Evolutionary conservation across 2,888 invertebrate species (phyloP).

Genomic region (Palloptera scutellata): DNA sequence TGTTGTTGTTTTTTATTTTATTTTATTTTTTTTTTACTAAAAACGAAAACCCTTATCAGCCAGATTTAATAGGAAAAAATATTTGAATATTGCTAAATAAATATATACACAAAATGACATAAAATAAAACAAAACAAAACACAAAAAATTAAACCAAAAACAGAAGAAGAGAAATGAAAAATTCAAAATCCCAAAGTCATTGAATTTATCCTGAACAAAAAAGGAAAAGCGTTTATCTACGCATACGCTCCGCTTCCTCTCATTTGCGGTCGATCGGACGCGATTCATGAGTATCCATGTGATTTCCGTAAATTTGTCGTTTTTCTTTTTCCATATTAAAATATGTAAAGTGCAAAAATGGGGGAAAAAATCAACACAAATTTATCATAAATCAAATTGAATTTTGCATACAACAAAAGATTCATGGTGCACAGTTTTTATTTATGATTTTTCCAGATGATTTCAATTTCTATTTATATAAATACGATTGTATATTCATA

Average conservation of each 20-base stretch:
- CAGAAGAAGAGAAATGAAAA: too few species aligned
- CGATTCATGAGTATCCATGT: too few species aligned
- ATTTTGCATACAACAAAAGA: constrained; percentile 13
- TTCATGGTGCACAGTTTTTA: neutral
- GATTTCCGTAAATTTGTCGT: too few species aligned
- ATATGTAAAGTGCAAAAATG: neutral
- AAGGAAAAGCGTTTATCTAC: too few species aligned
- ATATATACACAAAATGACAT: neutral
- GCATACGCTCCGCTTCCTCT: neutral
- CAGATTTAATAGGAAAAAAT: neutral
- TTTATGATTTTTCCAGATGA: neutral
- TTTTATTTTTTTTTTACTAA: neutral
- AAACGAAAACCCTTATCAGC: neutral
- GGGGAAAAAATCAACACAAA: constrained; percentile 11
- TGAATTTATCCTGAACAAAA: too few species aligned
- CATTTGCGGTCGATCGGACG: constrained; percentile 24
- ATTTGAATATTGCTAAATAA: constrained; percentile 17
- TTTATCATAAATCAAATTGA: constrained; percentile 27
- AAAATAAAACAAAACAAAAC: too few species aligned
- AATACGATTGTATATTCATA: too few species aligned
- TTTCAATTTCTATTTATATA: too few species aligned
- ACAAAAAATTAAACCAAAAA: too few species aligned
- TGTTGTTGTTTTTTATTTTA: neutral
- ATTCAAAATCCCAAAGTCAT: too few species aligned
- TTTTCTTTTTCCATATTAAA: neutral